Percentiles rank a stretch among this genome's conserved stretches.
Conservation (phyloP, 37 sponge, comb jelly and placozoan genomes). For the Dysidea cf. avara region DNA sequence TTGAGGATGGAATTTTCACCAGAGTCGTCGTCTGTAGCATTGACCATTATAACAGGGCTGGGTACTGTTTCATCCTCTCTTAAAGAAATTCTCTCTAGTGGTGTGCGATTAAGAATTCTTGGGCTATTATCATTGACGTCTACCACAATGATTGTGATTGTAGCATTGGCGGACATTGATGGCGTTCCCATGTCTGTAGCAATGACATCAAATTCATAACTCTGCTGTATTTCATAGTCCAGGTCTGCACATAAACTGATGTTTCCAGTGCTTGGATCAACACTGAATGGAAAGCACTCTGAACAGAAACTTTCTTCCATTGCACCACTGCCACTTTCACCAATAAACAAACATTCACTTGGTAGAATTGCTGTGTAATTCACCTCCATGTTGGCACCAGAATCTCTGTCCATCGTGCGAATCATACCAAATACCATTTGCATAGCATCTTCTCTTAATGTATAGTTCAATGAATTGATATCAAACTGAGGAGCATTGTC, state of each 20-base stretch:
- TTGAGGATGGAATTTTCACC: conserved; percentile 4
- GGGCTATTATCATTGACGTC: conserved; percentile 64
- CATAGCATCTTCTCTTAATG: conserved; percentile 34
- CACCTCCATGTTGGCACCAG: conserved; percentile 43
- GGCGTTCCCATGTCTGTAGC: conserved; percentile 51
- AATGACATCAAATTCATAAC: conserved; percentile 24
- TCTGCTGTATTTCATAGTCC: no score
- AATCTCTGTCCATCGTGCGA: conserved; percentile 49
- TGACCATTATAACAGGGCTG: neutral
- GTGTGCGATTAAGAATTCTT: no score
- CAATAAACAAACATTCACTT: neutral
- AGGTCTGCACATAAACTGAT: no score
- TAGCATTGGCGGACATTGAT: conserved; percentile 15
- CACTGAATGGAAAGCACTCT: no score
- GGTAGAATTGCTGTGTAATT: neutral
- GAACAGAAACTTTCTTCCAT: no score
- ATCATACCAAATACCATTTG: neutral
- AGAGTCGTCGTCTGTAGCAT: neutral
- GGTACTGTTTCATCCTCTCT: neutral
- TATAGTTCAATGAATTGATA: conserved; percentile 4
- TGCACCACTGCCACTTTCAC: neutral
- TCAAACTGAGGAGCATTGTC: conserved; percentile 66
- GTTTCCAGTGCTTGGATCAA: no score
- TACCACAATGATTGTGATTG: conserved; percentile 40
- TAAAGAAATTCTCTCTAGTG: neutral